Base-by-base conservation (phyloP, 2,797 vertebrate species). In the Sebastes hubbsi region DNA sequence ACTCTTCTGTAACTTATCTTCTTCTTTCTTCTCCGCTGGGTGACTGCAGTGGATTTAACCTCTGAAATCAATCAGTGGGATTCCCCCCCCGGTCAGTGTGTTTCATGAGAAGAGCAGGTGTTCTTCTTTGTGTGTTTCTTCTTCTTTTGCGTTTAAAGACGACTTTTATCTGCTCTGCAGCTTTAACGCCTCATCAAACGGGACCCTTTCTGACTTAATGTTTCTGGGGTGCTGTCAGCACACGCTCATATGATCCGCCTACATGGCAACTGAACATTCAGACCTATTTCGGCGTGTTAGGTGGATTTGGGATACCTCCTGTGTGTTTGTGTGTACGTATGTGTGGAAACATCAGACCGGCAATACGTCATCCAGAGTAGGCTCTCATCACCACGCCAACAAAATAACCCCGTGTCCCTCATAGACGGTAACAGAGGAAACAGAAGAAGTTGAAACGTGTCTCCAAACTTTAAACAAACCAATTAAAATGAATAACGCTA, bases 61-160 rank as follows among this genome's bases (percentile, higher is more conserved):
- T 55, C 38, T 56, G 71, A 67, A 61, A 75, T 75, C 77, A 69
- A 6, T 54, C 77, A 8, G 32, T 6, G 72, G 66, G 59, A 61
- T 71, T 76, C 65, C 78, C 74, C 74, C 65, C 78, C 32, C 0
- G 20, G 68, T 75, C 70, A 16, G 11, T 1, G 63, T 30, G 66
- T 49, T 72, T 52, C 70, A 62, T 22, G 38, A 67, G 59, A 16
- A 18, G 70, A 82, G 77, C 83, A 81, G 81, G 67, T 82, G 87
- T 42, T 70, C 56, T 42, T 70, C 56, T 25, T 16, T 16, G 2
- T 34, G 38, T 13, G 55, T 72, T 66, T 64, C 12, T 3, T 49
- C 30, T 24, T 75, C 58, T 54, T 42, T 8, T 56, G 10, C 4
- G 1, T 36, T 68, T 30, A 27, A 60, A 65, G 60, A 13, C 1